Evolutionary conservation across 35 echinoderm and acorn worm genomes (phyloP).

Genomic region (Patiria miniata): DNA sequence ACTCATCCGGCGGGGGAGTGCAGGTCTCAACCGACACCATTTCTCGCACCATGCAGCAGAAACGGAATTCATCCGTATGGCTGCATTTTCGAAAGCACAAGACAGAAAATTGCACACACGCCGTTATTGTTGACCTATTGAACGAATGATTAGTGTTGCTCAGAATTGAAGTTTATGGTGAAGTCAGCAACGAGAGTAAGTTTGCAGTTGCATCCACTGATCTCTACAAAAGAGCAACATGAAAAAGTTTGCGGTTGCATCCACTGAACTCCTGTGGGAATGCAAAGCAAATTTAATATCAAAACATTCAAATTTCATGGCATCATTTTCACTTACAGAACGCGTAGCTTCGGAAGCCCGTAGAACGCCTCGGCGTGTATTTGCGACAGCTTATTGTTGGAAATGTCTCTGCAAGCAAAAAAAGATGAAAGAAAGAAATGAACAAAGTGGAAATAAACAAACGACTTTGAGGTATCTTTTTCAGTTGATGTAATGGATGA

Average conservation of each 20-base stretch:
- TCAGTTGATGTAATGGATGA: no score
- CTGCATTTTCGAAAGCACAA: slow-evolving; percentile 47
- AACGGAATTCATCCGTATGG: slow-evolving; percentile 82
- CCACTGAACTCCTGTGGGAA: no score
- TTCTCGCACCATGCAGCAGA: slow-evolving; percentile 79
- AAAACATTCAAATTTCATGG: neutral
- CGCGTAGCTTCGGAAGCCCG: slow-evolving; percentile 23
- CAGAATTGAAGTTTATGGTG: no score
- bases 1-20: slow-evolving; percentile 68
- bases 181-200: no score
- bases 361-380: slow-evolving; percentile 25
- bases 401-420: slow-evolving; percentile 39
- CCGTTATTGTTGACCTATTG: neutral
- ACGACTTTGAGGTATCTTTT: neutral
- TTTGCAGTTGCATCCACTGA: no score
- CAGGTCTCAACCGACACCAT: slow-evolving; percentile 42
- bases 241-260: no score
- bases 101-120: neutral
- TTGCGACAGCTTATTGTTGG: neutral
- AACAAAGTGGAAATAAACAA: no score
- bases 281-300: neutral
- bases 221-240: no score
- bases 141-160: neutral
- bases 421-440: neutral
- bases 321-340: slow-evolving; percentile 32